Conservation (phyloP, 2,888 invertebrate species). For the Cataglyphis albicans region DNA sequence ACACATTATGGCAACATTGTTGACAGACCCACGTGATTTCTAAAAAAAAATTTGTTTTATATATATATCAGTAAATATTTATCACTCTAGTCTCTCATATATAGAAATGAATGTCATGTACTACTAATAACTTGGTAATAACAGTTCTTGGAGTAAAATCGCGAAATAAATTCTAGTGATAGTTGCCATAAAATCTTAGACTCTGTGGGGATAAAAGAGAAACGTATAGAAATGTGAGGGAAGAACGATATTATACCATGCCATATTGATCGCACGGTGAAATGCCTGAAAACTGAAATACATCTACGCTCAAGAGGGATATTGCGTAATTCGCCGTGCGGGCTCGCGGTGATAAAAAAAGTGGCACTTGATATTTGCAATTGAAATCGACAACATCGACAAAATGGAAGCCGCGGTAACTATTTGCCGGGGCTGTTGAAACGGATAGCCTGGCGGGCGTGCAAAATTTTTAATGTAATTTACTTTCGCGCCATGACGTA, state of each 20-base stretch:
- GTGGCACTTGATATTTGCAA: slow-evolving; percentile 57
- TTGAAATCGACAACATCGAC: slow-evolving; percentile 56
- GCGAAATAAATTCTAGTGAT: slow-evolving; percentile 13
- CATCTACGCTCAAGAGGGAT: slow-evolving; percentile 48
- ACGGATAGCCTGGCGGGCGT: slow-evolving; percentile 49
- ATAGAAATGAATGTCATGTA: neutral
- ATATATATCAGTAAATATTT: neutral
- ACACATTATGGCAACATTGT: no score
- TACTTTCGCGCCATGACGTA: slow-evolving; percentile 64
- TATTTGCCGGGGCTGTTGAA: slow-evolving; percentile 47
- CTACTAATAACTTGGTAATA: neutral
- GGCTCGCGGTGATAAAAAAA: slow-evolving; percentile 56
- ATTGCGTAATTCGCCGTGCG: slow-evolving; percentile 55
- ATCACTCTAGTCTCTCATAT: neutral
- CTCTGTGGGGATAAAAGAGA: slow-evolving; percentile 14
- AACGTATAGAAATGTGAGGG: slow-evolving; percentile 7
- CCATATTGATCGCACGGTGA: slow-evolving; percentile 50
- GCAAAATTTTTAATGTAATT: slow-evolving; percentile 62
- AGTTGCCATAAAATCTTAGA: slow-evolving; percentile 19
- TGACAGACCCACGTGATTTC: no score
- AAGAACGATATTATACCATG: neutral
- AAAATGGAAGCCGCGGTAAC: slow-evolving; percentile 56
- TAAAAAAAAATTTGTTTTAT: no score
- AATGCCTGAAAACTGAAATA: slow-evolving; percentile 53
- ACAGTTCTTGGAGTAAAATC: neutral